These are phyloP conservation scores for Tetranychus piercei DNA, from an alignment of 2,888 invertebrate genomes.

Conservation along the genomic window DNA sequence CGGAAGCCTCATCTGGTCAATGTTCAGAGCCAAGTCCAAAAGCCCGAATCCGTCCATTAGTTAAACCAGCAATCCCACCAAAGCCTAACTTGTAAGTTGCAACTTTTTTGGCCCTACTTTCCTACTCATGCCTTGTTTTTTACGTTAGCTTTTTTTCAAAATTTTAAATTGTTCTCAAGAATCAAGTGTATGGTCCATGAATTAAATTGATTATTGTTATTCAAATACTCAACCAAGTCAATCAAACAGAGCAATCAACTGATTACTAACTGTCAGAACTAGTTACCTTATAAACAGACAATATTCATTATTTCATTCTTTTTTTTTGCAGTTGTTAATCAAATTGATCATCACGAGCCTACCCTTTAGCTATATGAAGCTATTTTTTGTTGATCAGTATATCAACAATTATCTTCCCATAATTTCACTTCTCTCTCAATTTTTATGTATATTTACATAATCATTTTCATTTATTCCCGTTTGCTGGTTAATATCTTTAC, in stretches of 20 bases:
- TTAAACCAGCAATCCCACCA: slow-evolving; percentile 11
- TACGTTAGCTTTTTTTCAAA: neutral
- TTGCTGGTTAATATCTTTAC: too few species aligned
- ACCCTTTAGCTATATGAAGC: neutral
- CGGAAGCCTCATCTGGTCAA: neutral
- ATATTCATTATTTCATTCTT: neutral
- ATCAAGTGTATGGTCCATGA: neutral
- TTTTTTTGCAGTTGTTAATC: neutral
- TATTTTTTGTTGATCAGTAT: neutral
- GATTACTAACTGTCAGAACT: neutral
- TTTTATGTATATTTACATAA: too few species aligned
- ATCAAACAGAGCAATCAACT: neutral
- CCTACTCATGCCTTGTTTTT: neutral
- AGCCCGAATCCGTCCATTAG: neutral
- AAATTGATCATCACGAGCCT: neutral
- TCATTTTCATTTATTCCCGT: too few species aligned
- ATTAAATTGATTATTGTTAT: neutral
- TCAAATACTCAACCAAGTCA: neutral
- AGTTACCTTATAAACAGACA: too few species aligned
- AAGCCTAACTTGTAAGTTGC: slow-evolving; percentile 14
- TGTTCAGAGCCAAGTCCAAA: slow-evolving; percentile 2
- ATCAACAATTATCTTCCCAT: too few species aligned
- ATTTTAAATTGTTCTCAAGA: neutral
- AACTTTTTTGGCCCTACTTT: neutral
- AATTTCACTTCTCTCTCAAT: too few species aligned